Percentiles rank a stretch among this genome's conserved stretches.
phyloP scores from a whole-genome alignment of 2,888 invertebrate genomes.

The Rhynchonema sp. region DNA sequence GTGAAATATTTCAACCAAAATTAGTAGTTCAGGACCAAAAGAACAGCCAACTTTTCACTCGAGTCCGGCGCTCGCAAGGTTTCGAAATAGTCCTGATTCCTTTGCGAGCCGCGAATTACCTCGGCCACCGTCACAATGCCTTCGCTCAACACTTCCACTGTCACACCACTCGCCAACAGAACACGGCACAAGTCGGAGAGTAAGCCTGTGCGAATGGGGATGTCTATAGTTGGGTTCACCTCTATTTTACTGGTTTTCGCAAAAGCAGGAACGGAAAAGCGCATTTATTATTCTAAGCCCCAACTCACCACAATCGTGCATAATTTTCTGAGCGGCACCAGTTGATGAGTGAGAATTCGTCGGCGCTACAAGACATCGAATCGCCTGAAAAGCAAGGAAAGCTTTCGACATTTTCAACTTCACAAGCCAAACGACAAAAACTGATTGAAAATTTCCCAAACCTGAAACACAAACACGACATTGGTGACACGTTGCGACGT shows the following conservation, averaged over 20 bases:
- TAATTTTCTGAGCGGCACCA: conserved; percentile 60
- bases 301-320: conserved; percentile 53
- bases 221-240: neutral
- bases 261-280: too few relatives aligned
- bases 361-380: conserved; percentile 76
- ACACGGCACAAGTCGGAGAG: conserved; percentile 64
- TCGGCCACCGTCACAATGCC: conserved; percentile 87
- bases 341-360: conserved; percentile 65
- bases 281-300: too few relatives aligned
- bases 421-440: too few relatives aligned
- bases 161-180: conserved; percentile 57
- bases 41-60: neutral
- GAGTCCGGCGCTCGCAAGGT: conserved; percentile 50
- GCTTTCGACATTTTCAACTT: too few relatives aligned
- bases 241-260: too few relatives aligned
- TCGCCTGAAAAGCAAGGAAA: conserved; percentile 56
- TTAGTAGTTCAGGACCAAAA: neutral
- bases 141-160: conserved; percentile 78
- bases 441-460: neutral
- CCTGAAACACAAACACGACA: conserved; percentile 11
- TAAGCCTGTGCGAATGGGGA: conserved; percentile 33
- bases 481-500: conserved; percentile 37
- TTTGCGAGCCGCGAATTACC: conserved; percentile 66
- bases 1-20: too few relatives aligned
- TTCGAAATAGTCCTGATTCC: conserved; percentile 77